Evolutionary conservation across 2,797 vertebrate species (phyloP), one percentile per base, ranked within the genome.

Genomic region (Petrocephalus schoutedeni): DNA sequence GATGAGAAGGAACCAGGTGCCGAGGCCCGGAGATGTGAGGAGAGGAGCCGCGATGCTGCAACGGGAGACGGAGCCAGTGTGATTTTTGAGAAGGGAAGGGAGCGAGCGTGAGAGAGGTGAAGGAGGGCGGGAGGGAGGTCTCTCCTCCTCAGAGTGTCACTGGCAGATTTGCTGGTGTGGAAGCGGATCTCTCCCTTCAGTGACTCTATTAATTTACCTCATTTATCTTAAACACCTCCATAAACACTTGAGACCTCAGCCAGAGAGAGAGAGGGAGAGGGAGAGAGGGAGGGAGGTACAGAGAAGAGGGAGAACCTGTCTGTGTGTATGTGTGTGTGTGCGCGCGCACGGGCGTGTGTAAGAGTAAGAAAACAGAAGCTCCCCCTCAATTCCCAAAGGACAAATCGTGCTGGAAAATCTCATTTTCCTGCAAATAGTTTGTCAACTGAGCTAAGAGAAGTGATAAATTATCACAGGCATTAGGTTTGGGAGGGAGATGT

Each of bases 401-500:
- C 96, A 97, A 97, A 97, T 96, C 95, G 94, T 95, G 94, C 94
- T 94, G 95, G 96, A 96, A 97, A 97, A 97, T 97, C 97, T 98
- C 96, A 97, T 97, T 98, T 97, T 97, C 96, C 97, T 96, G 96
- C 96, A 97, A 98, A 97, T 97, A 97, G 97, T 97, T 97, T 98
- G 97, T 97, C 97, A 97, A 96, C 95, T 95, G 94, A 96, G 96
- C 96, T 96, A 96, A 96, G 94, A 97, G 95, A 94, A 97, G 97
- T 96, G 96, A 97, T 98, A 97, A 97, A 98, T 98, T 96, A 98
- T 96, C 95, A 93, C 94, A 94, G 94, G 95, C 94, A 93, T 94
- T 94, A 93, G 94, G 94, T 95, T 94, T 94, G 94, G 94, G 93
- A 94, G 94, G 93, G 94, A 92, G 93, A 94, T 92, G 91, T 91